Evolutionary conservation across 2,797 vertebrate species (phyloP), one percentile per base, ranked within the genome.

Genomic region (Clarias laeviceps): DNA sequence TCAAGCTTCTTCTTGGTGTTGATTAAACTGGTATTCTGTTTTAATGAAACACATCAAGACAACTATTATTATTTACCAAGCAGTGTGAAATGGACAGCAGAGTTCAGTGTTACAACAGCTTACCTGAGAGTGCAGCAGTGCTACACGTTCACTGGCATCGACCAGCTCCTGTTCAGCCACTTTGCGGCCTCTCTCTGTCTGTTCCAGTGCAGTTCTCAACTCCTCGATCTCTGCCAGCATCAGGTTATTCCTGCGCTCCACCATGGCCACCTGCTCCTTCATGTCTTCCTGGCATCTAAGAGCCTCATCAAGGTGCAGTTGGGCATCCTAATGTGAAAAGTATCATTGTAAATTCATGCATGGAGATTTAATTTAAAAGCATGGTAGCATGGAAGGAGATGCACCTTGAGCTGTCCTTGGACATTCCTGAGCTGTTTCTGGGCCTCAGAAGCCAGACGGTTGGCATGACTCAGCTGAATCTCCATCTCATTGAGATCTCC

Each of bases 161-260:
- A 93, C 85, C 78, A 98, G 93, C 92, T 97, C 97, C 92, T 97
- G 97, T 89, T 98, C 97, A 0, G 96, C 97, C 72, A 96, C 89
- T 91, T 95, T 96, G 72, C 96, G 94, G 83, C 95, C 88, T 89
- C 96, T 91, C 86, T 98, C 97, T 0, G 95, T 96, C 91, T 98
- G 97, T 90, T 97, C 97, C 91, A 98, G 91, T 0, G 95, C 93
- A 80, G 88, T 91, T 90, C 94, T 94, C 9, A 97, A 94, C 92
- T 98, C 97, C 91, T 97, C 97, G 12, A 96, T 73, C 91, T 98
- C 97, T 29, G 97, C 96, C 90, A 95, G 87, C 94, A 97, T 94
- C 91, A 98, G 50, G 50, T 54, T 54, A 54, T 54, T 54, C 12
- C 50, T 54, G 50, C 94, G 95, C 88, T 97, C 97, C 90, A 96